Evolutionary conservation across 2,888 invertebrate genomes (phyloP), one percentile per base, ranked within the genome.

Genomic region (Hyppa rectilinea): DNA sequence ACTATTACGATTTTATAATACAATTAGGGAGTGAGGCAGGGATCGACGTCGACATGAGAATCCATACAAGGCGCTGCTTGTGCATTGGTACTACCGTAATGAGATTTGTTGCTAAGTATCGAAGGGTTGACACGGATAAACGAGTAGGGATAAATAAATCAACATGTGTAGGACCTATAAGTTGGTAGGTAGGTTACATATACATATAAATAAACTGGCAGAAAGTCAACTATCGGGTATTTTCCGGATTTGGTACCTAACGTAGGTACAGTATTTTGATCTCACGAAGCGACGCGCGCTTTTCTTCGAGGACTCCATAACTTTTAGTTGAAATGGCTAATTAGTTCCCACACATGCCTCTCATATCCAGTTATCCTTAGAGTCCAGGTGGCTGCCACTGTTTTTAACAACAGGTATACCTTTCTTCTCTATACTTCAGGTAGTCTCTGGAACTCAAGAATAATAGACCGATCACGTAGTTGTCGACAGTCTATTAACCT

Each of bases 1-100:
- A 89, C 92, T 93, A 92, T 92, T 88, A 91, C 92, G 93, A 94
- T 94, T 94, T 93, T 91, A 83, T 94, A 94, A 94, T 93, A 90
- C 91, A 90, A 92, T 92, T 85, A 90, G 86, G 81, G 85, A 86
- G 77, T 74, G 67, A 83, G 78, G 82, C 84, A 84, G 81, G 81
- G 80, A 82, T 88, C 86, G 85, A 52, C 78, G 38, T 60, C 80
- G 80, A 84, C 89, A 89, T 91, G 85, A 86, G 95, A 95, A 95
- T 87, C 95, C 95, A 85, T 94, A 94, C 84, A 94, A 95, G 88
- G 77, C 85, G 82, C 91, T 89, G 90, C 89, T 88, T 88, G 87
- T 92, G 91, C 92, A 93, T 87, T 90, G 88, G 87, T 88, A 89
- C 88, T 89, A 87, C 84, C 88, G 77, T 95, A 94, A 95, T 92